These are phyloP conservation scores for Chaenocephalus aceratus DNA, from an alignment of 2,113 vertebrate species.

Conservation along the genomic window DNA sequence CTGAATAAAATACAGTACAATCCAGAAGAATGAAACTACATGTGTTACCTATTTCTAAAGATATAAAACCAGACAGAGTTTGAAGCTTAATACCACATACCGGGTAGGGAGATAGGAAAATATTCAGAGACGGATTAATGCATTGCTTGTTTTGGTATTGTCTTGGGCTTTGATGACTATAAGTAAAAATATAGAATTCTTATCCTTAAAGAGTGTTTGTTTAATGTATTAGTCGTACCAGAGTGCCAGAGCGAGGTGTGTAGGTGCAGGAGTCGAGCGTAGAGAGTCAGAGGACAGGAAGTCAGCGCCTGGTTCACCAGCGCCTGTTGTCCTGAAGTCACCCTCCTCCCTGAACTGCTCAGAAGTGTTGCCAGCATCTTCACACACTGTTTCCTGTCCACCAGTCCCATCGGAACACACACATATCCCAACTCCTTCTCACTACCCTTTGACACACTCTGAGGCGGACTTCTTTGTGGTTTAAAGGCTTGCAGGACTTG, in stretches of 20 bases:
- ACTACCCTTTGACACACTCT: neutral
- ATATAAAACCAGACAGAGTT: neutral
- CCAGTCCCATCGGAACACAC: conserved; percentile 64
- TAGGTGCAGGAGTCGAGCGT: conserved; percentile 68
- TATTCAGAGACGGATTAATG: neutral
- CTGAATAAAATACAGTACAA: no score
- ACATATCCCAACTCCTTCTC: conserved; percentile 49
- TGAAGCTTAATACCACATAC: neutral
- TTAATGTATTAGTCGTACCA: conserved; percentile 58
- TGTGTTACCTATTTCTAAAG: neutral
- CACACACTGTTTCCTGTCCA: conserved; percentile 73
- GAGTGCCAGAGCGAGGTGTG: conserved; percentile 73
- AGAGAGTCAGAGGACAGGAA: conserved; percentile 78
- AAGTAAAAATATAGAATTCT: neutral
- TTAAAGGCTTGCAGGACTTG: conserved; percentile 60
- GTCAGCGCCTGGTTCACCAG: conserved; percentile 82
- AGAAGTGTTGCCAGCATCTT: conserved; percentile 77
- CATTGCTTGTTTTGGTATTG: neutral
- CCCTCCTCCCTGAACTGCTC: conserved; percentile 73
- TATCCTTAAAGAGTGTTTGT: neutral
- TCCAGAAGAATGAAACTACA: no score
- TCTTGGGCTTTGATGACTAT: neutral
- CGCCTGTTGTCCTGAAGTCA: conserved; percentile 87
- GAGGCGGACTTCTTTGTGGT: conserved; percentile 37
- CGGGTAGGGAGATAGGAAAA: no score